Evolutionary conservation across 2,797 vertebrate species (phyloP).

Genomic region (Microcaecilia unicolor): DNA sequence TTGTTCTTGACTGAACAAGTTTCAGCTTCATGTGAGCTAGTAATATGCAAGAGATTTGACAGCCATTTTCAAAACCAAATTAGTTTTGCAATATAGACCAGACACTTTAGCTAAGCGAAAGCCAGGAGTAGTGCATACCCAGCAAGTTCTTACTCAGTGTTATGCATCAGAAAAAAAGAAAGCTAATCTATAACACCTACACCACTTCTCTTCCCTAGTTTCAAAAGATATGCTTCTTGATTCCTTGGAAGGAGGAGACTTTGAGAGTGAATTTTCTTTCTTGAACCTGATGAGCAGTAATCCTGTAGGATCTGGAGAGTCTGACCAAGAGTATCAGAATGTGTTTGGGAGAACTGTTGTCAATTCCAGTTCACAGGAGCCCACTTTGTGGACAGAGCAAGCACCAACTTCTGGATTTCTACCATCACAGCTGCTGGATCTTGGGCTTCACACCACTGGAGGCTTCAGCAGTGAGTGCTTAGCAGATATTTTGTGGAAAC

Average conservation of each 20-base stretch:
- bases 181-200: no score
- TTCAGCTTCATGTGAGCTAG: no score
- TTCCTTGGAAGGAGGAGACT: slow-evolving; percentile 49
- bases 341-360: slow-evolving; percentile 47
- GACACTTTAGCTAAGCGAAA: no score
- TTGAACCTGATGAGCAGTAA: slow-evolving; percentile 58
- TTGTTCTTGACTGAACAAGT: no score
- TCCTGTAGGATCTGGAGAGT: slow-evolving; percentile 41
- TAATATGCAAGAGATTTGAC: no score
- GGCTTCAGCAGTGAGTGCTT: slow-evolving; percentile 23
- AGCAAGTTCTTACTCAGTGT: no score
- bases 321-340: slow-evolving; percentile 54
- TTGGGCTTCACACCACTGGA: slow-evolving; percentile 64
- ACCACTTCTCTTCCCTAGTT: background rate
- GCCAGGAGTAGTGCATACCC: no score
- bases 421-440: slow-evolving; percentile 77
- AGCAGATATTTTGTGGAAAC: no score
- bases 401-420: slow-evolving; percentile 56
- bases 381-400: slow-evolving; percentile 19
- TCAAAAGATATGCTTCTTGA: slow-evolving; percentile 37
- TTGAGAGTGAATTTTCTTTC: slow-evolving; percentile 69
- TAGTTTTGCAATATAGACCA: no score
- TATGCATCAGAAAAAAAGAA: no score
- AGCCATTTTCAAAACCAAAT: no score
- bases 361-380: background rate